phyloP scores from a whole-genome alignment of 2,888 invertebrate genomes.

The Oligia fasciuncula region DNA sequence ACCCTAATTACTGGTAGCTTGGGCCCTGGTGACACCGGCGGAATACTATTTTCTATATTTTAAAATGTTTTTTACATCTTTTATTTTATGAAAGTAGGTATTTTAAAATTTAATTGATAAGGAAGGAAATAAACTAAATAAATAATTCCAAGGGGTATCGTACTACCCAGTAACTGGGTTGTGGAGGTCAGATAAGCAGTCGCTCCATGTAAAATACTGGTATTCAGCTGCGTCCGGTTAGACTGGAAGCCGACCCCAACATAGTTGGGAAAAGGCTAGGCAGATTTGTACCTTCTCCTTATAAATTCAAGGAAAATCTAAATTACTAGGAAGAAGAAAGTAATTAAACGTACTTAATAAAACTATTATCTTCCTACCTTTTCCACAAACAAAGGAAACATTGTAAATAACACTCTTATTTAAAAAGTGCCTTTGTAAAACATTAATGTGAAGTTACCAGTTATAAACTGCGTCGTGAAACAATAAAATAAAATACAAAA shows the following conservation, averaged over 20 bases:
- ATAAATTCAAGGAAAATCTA: background rate
- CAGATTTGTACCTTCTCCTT: background rate
- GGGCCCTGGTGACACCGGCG: background rate
- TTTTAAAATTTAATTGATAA: no score
- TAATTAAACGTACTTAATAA: background rate
- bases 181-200: no score
- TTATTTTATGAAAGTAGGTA: no score
- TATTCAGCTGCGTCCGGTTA: no score
- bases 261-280: no score
- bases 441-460: conserved; percentile 38
- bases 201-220: no score
- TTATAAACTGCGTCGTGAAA: conserved; percentile 53
- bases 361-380: background rate
- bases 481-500: conserved; percentile 61
- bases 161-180: no score
- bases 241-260: no score
- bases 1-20: background rate
- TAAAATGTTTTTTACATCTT: no score
- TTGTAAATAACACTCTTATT: conserved; percentile 22
- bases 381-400: conserved; percentile 16
- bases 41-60: no score
- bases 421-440: conserved; percentile 46
- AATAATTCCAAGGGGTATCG: no score
- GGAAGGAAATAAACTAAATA: no score
- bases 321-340: background rate